Evolutionary conservation across 2,797 vertebrate genomes (phyloP).

Genomic region (Cyclopterus lumpus): DNA sequence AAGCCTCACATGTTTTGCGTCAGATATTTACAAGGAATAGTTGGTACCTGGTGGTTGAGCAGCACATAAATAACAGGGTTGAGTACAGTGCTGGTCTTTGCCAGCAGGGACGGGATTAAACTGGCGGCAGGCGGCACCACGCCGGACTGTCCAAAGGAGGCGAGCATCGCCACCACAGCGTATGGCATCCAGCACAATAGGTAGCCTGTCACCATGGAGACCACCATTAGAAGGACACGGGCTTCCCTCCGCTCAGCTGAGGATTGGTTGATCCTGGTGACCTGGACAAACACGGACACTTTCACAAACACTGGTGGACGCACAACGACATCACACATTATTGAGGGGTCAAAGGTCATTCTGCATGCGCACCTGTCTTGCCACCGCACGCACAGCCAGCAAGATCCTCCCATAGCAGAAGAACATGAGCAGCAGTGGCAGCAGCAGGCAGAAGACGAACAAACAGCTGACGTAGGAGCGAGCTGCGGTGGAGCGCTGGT

Average conservation of each 20-base stretch:
- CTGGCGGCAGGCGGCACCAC: slow-evolving; percentile 67
- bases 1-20: background rate
- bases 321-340: background rate
- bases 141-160: slow-evolving; percentile 76
- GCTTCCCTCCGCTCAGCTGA: slow-evolving; percentile 41
- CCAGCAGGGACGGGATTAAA: slow-evolving; percentile 80
- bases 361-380: slow-evolving; percentile 35
- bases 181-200: slow-evolving; percentile 84
- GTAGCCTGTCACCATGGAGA: slow-evolving; percentile 82
- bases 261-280: slow-evolving; percentile 21
- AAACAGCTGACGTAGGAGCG: slow-evolving; percentile 82
- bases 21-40: background rate
- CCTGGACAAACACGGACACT: slow-evolving; percentile 26
- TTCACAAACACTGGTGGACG: background rate
- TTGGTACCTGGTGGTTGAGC: slow-evolving; percentile 78
- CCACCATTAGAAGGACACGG: slow-evolving; percentile 75
- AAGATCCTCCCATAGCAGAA: slow-evolving; percentile 83
- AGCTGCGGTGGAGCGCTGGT: slow-evolving; percentile 69
- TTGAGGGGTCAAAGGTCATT: slow-evolving; percentile 43
- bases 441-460: slow-evolving; percentile 82
- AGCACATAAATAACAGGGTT: slow-evolving; percentile 82
- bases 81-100: slow-evolving; percentile 82
- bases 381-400: slow-evolving; percentile 49
- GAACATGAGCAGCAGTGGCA: slow-evolving; percentile 82
- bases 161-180: slow-evolving; percentile 73